Percentiles rank a stretch among this genome's conserved stretches.
Conservation (phyloP, 2,797 vertebrate species). For the Sebastes minor region DNA sequence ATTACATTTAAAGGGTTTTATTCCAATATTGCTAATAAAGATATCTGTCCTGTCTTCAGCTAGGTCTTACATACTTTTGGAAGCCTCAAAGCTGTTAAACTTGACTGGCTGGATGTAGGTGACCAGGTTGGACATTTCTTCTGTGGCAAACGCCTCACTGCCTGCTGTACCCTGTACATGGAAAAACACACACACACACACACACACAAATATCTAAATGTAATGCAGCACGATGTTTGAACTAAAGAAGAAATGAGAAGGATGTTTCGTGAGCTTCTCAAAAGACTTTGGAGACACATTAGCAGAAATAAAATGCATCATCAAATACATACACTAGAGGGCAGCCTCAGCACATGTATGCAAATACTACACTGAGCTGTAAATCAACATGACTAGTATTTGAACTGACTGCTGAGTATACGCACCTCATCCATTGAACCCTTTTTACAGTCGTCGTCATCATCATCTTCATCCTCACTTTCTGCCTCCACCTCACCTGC, state of each 20-base stretch:
- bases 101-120: conserved; percentile 98
- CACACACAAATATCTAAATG: neutral
- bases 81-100: conserved; percentile 93
- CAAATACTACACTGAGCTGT: neutral
- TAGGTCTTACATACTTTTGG: conserved; percentile 86
- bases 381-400: neutral
- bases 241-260: neutral
- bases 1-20: neutral
- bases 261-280: neutral
- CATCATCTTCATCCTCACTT: conserved; percentile 94
- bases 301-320: neutral
- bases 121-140: conserved; percentile 99
- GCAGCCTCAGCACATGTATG: neutral
- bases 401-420: neutral
- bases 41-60: neutral
- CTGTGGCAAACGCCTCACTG: conserved; percentile 95
- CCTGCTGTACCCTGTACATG: conserved; percentile 90
- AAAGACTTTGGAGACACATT: neutral
- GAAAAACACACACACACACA: neutral
- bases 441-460: conserved; percentile 96
- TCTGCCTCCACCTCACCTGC: conserved; percentile 94
- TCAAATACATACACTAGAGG: conserved; percentile 19
- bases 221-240: neutral
- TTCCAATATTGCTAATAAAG: neutral
- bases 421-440: conserved; percentile 96